Conservation (phyloP, 1,140 invertebrate species). For the Pseudachorutes palmiensis region DNA sequence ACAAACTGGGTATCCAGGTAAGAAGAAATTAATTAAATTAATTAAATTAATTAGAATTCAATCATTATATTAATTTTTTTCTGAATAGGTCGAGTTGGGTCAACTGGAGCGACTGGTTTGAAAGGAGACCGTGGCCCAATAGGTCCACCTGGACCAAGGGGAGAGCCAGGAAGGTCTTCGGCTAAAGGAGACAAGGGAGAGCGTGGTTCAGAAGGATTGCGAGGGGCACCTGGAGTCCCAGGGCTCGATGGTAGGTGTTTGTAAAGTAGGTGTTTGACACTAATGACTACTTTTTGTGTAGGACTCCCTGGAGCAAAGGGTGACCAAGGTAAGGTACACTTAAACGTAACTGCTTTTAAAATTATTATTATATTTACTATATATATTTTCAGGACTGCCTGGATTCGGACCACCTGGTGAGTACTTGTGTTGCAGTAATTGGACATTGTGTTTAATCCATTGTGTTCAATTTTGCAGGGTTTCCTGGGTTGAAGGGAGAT, state of each 20-base stretch:
- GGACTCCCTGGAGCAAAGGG: not conserved
- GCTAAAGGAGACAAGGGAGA: slow-evolving; percentile 42
- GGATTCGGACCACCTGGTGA: not conserved
- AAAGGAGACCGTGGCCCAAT: not conserved
- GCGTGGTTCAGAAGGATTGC: not conserved
- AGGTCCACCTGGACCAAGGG: not conserved
- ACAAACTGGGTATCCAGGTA: too few relatives aligned
- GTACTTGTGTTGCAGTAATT: not conserved
- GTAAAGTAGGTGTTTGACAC: not conserved
- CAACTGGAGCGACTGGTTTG: slow-evolving; percentile 38
- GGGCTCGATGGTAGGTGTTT: not conserved
- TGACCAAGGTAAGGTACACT: too few relatives aligned
- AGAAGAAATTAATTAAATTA: too few relatives aligned
- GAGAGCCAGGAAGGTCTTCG: not conserved
- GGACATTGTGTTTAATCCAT: not conserved
- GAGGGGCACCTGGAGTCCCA: not conserved
- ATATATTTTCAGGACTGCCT: too few relatives aligned
- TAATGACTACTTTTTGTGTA: not conserved
- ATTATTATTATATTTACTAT: too few relatives aligned
- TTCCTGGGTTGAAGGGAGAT: not conserved
- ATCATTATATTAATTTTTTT: too few relatives aligned
- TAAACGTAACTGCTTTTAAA: too few relatives aligned
- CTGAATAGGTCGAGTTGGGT: slow-evolving; percentile 37
- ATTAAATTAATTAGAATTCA: too few relatives aligned
- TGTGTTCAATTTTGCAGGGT: not conserved